phyloP scores from a whole-genome alignment of 2,113 vertebrate species.

The Oncorhynchus nerka region DNA sequence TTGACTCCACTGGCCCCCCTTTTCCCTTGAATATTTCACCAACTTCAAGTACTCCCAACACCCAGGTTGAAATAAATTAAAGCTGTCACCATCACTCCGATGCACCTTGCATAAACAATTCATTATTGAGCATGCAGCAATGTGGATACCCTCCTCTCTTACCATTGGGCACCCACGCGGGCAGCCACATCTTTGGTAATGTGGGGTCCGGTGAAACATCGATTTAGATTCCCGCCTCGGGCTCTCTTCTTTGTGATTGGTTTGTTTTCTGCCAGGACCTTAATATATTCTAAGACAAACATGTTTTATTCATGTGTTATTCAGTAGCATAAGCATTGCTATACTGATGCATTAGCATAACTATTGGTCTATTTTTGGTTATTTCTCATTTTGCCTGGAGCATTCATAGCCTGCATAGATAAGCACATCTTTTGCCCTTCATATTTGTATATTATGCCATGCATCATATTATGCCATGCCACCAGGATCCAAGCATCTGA shows the following conservation, averaged over 20 bases:
- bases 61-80: conserved; percentile 35
- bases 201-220: background rate
- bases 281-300: background rate
- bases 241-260: background rate
- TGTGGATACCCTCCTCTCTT: conserved; percentile 11
- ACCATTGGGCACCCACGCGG: background rate
- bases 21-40: conserved; percentile 25
- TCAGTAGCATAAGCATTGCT: background rate
- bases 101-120: conserved; percentile 43
- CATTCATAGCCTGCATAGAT: background rate
- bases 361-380: background rate
- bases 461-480: background rate
- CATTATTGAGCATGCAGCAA: conserved; percentile 31
- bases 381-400: background rate
- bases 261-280: background rate
- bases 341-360: background rate
- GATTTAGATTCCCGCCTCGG: background rate
- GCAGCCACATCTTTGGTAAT: background rate
- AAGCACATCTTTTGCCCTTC: background rate
- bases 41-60: conserved; percentile 17
- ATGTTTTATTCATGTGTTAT: background rate
- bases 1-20: conserved; percentile 5
- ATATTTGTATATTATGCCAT: background rate
- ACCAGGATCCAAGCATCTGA: background rate
- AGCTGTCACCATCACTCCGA: conserved; percentile 37